Evolutionary conservation across 2,888 invertebrate genomes (phyloP), one percentile per base, ranked within the genome.

Genomic region (Automeris io): DNA sequence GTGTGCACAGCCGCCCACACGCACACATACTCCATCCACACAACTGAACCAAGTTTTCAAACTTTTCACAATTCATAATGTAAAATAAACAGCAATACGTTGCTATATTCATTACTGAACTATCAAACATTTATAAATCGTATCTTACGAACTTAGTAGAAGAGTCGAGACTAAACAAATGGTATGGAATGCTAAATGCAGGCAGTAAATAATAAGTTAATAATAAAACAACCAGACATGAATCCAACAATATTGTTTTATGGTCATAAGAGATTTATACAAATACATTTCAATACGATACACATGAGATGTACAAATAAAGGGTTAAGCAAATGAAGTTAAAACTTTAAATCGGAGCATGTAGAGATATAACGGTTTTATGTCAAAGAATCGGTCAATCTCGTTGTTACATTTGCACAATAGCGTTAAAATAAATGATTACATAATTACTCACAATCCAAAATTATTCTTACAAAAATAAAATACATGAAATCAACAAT

Each of bases 101-200:
- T 54, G 42, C 13, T 41, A 45, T 46, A 56, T 46, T 29, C n/a
- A 13, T 19, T 35, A 26, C 18, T 23, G n/a, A 13, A 26, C 21
- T 11, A 12, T 9, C 12, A 19, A 18, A 21, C n/a, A 26, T 11
- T 26, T n/a, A 22, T 3, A 22, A 8, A 9, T 18, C 18, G 5
- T 23, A 8, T 23, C 11, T 23, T 32, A 26, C 26, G 18, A 18
- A 18, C 18, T 29, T 37, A 5, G 18, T 46, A 51, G 45, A 49
- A 48, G 56, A 54, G 35, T 26, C 48, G 40, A 72, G 68, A 74
- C 73, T 68, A 71, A 76, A 75, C 71, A 74, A 47, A 41, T n/a
- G n/a, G n/a, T n/a, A n/a, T n/a, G n/a, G n/a, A n/a, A n/a, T n/a
- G n/a, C n/a, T n/a, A n/a, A n/a, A n/a, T n/a, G n/a, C n/a, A n/a